These are phyloP conservation scores for Speoplatyrhinus poulsoni DNA, from an alignment of 2,113 vertebrate genomes.

Conservation along the genomic window DNA sequence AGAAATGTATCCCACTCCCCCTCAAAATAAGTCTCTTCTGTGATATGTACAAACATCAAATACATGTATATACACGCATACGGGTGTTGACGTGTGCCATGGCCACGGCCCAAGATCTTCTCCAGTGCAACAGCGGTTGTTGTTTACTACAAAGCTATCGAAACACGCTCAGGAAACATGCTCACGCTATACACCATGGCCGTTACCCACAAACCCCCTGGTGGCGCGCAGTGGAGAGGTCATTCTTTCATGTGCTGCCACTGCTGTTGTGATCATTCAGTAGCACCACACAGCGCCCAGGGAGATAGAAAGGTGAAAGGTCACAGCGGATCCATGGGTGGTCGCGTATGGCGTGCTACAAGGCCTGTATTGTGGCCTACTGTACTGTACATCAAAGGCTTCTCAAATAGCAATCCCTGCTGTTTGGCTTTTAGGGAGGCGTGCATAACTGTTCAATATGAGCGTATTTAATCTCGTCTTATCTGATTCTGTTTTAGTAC, in stretches of 20 bases:
- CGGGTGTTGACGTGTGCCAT: no score
- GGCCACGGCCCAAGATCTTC: no score
- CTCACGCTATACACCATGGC: conserved; percentile 26
- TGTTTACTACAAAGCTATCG: no score
- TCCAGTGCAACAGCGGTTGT: no score
- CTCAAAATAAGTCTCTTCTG: neutral
- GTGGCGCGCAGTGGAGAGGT: conserved; percentile 33
- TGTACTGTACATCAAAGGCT: conserved; percentile 28
- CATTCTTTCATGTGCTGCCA: conserved; percentile 17
- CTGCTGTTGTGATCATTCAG: no score
- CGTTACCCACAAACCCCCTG: conserved; percentile 33
- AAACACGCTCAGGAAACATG: conserved; percentile 21
- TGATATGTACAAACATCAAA: no score
- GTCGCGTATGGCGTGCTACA: conserved; percentile 39
- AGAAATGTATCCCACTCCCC: neutral
- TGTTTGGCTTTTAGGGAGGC: neutral
- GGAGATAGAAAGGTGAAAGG: conserved; percentile 43
- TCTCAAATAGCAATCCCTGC: neutral
- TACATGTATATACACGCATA: no score
- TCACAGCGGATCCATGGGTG: conserved; percentile 57
- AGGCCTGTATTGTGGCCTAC: conserved; percentile 29
- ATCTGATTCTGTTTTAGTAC: no score
- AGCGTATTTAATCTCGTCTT: no score
- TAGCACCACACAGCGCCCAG: no score
- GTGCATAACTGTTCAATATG: no score